Evolutionary conservation across 2,888 invertebrate genomes (phyloP).

Genomic region (Drosophila yooni): DNA sequence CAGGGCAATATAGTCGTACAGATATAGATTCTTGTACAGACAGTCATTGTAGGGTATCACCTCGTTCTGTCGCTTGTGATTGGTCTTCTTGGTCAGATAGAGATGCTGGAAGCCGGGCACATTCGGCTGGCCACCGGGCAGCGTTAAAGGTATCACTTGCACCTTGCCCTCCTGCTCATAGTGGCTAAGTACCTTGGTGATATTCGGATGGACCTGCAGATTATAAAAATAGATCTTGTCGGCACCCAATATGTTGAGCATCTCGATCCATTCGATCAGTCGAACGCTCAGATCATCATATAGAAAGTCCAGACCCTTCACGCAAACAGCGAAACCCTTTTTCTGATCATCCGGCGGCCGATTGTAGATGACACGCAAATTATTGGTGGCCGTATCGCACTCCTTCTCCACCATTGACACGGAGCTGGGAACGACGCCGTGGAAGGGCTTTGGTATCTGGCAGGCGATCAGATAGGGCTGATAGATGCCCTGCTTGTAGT

Average conservation of each 20-base stretch:
- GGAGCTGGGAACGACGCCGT: slow-evolving; percentile 90
- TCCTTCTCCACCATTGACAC: slow-evolving; percentile 94
- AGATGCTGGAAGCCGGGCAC: slow-evolving; percentile 94
- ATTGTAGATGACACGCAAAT: slow-evolving; percentile 92
- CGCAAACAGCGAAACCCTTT: slow-evolving; percentile 95
- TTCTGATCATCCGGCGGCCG: slow-evolving; percentile 88
- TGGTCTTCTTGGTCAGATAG: slow-evolving; percentile 95
- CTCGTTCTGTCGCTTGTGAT: slow-evolving; percentile 97
- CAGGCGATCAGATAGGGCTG: slow-evolving; percentile 96
- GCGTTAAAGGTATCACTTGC: slow-evolving; percentile 91
- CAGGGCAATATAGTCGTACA: slow-evolving; percentile 95
- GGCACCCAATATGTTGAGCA: slow-evolving; percentile 93
- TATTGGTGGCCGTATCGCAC: slow-evolving; percentile 94
- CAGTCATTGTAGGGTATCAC: slow-evolving; percentile 98
- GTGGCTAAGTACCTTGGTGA: slow-evolving; percentile 90
- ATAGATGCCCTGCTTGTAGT: slow-evolving; percentile 95
- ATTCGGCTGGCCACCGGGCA: slow-evolving; percentile 96
- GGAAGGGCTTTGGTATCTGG: slow-evolving; percentile 91
- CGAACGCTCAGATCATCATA: slow-evolving; percentile 96
- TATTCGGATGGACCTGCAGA: slow-evolving; percentile 95
- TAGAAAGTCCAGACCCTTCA: slow-evolving; percentile 96
- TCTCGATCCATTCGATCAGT: slow-evolving; percentile 97
- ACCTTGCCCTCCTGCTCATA: slow-evolving; percentile 89
- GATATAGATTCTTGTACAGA: slow-evolving; percentile 95
- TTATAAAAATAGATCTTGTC: slow-evolving; percentile 97